A percentile compares a stretch with the other conserved stretches of the same genome.
These are phyloP conservation scores for Habrosyne pyritoides DNA, from an alignment of 2,888 invertebrate species.

Conservation along the genomic window DNA sequence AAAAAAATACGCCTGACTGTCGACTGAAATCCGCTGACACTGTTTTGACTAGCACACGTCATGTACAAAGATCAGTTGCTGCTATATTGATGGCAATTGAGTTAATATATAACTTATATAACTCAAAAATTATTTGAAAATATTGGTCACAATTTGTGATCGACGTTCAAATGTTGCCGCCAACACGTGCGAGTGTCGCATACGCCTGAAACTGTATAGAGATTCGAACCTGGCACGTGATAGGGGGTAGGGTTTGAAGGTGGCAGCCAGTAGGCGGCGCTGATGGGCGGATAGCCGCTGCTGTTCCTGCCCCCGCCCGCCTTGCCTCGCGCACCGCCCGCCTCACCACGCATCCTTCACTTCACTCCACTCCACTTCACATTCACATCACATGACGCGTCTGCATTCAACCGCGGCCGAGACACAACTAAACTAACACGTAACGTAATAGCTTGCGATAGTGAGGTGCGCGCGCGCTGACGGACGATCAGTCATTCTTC, in stretches of 20 bases:
- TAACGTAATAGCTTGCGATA: conserved; percentile 37
- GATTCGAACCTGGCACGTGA: conserved; percentile 90
- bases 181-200: conserved; percentile 7
- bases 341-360: conserved; percentile 79
- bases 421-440: conserved; percentile 59
- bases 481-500: conserved; percentile 77
- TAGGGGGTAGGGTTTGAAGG: conserved; percentile 91
- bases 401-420: conserved; percentile 74
- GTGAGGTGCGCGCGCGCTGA: conserved; percentile 76
- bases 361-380: conserved; percentile 63
- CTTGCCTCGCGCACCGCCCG: conserved; percentile 74
- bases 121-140: neutral
- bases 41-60: conserved; percentile 30
- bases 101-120: too few relatives aligned
- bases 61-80: conserved; percentile 38
- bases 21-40: conserved; percentile 25
- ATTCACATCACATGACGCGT: conserved; percentile 71
- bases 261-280: conserved; percentile 93
- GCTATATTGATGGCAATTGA: neutral
- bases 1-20: conserved; percentile 39
- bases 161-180: conserved; percentile 7
- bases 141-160: neutral
- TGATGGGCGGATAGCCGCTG: conserved; percentile 89
- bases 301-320: conserved; percentile 57
- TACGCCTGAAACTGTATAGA: conserved; percentile 13